These are phyloP conservation scores for Menura novaehollandiae DNA, from an alignment of 2,113 vertebrate genomes.

Conservation along the genomic window DNA sequence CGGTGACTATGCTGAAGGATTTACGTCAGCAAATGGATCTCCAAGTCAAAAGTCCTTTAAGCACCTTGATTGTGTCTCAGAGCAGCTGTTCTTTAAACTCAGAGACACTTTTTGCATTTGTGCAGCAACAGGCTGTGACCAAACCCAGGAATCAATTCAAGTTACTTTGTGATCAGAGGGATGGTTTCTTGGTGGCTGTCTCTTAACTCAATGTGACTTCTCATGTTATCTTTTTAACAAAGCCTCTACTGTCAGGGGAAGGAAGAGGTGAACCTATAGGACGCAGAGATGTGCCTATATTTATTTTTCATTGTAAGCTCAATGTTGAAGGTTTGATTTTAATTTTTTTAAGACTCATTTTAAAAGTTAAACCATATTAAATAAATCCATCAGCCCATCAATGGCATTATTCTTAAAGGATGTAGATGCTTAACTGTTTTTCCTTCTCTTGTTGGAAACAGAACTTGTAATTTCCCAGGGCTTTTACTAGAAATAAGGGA, in stretches of 20 bases:
- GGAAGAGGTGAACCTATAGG: neutral
- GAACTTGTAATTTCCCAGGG: neutral
- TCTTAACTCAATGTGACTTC: neutral
- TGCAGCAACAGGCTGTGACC: neutral
- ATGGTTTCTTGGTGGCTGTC: neutral
- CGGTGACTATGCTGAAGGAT: neutral
- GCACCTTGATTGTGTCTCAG: conserved; percentile 42
- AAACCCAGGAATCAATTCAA: neutral
- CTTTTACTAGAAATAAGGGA: conserved; percentile 23
- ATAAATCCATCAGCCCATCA: neutral
- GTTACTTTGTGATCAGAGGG: neutral
- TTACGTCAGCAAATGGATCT: neutral
- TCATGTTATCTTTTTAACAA: neutral
- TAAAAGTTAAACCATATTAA: conserved; percentile 22
- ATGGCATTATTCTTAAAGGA: neutral
- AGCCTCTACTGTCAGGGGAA: neutral
- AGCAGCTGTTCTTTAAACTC: neutral
- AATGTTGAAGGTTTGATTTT: neutral
- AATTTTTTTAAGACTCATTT: conserved; percentile 17
- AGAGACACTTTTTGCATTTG: neutral
- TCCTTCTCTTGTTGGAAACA: neutral
- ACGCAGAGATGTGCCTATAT: conserved; percentile 6
- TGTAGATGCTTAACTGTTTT: neutral
- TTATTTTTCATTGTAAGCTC: conserved; percentile 46
- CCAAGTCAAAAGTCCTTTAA: neutral